Evolutionary conservation across 2,113 vertebrate species (phyloP).

Genomic region (Myodes glareolus): DNA sequence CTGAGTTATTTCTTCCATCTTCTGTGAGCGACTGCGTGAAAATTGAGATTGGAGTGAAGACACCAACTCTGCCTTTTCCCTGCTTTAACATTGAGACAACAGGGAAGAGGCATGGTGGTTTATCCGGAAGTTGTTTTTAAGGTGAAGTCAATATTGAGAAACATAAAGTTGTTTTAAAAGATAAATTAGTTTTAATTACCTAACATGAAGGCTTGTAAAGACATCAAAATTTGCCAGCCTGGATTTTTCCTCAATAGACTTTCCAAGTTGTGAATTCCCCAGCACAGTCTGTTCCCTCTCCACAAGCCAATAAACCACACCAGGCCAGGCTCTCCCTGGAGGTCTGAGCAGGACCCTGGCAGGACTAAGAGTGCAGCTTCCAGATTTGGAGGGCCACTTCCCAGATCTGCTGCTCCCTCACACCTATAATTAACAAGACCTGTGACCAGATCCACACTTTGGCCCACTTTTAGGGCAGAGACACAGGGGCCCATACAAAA

Average conservation of each 20-base stretch:
- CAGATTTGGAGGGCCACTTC: not conserved
- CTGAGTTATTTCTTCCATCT: conserved; percentile 67
- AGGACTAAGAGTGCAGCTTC: not conserved
- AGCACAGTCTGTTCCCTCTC: conserved; percentile 73
- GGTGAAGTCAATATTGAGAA: conserved; percentile 47
- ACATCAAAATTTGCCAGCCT: conserved; percentile 71
- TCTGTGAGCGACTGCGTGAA: conserved; percentile 28
- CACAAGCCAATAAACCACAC: conserved; percentile 76
- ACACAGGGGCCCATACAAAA: not conserved
- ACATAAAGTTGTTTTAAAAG: conserved; percentile 38
- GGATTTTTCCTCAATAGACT: conserved; percentile 65
- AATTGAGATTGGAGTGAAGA: conserved; percentile 17
- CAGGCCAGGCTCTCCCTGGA: conserved; percentile 62
- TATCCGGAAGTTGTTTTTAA: conserved; percentile 58
- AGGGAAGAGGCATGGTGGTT: not conserved
- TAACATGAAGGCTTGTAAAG: conserved; percentile 72
- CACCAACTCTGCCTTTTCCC: not conserved
- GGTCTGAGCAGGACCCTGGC: conserved; percentile 28
- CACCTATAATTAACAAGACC: not conserved
- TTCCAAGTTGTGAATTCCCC: conserved; percentile 74
- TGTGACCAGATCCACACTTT: not conserved
- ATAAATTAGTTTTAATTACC: conserved; percentile 65
- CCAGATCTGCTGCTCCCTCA: not conserved
- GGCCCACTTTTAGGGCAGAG: not conserved
- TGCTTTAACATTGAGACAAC: conserved; percentile 37